These are phyloP conservation scores for Nothoprocta perdicaria DNA, from an alignment of 2,113 vertebrate species.

Conservation along the genomic window DNA sequence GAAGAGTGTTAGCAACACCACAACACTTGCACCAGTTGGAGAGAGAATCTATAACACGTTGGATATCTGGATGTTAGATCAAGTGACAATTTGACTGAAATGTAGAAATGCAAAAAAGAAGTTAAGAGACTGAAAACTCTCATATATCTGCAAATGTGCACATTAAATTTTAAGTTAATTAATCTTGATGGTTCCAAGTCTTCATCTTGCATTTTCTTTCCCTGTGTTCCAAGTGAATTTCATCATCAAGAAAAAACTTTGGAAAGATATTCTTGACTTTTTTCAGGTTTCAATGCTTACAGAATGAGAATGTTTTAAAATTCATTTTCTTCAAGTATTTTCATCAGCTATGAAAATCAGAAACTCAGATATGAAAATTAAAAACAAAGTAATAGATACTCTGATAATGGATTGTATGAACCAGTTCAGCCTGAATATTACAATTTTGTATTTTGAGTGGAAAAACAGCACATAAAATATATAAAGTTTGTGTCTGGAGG, in stretches of 20 bases:
- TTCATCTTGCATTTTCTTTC: background rate
- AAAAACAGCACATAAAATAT: background rate
- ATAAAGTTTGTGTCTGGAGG: background rate
- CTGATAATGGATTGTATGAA: background rate
- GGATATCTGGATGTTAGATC: background rate
- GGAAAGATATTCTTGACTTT: background rate
- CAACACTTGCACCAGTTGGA: background rate
- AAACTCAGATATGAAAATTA: background rate
- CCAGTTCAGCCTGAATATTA: background rate
- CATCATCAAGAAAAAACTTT: background rate
- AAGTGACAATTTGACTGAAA: background rate
- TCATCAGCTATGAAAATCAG: no score
- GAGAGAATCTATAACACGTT: background rate
- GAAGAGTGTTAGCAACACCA: background rate
- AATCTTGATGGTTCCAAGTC: background rate
- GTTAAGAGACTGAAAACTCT: background rate
- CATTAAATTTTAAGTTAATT: background rate
- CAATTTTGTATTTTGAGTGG: background rate
- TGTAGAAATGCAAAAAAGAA: background rate
- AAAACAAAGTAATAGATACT: background rate
- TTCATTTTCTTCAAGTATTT: background rate
- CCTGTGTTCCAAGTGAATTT: background rate
- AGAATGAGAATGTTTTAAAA: background rate
- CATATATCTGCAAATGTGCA: background rate
- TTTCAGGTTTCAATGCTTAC: background rate